Conservation (phyloP, 1,140 invertebrate species). For the Sitophilus oryzae region DNA sequence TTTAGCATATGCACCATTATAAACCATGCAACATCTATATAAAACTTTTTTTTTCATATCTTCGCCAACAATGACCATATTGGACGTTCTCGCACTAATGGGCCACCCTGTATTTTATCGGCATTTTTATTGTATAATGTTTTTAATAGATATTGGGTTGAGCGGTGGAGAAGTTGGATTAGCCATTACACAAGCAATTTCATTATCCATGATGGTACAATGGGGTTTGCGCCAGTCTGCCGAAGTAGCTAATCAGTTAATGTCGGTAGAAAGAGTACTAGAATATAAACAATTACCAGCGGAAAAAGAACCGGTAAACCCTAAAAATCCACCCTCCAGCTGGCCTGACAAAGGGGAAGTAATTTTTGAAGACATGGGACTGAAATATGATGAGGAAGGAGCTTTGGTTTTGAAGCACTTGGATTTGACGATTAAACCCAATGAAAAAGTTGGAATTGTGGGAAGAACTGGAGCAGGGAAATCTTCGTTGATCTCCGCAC, state of each 20-base stretch:
- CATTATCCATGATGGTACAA: conserved; percentile 56
- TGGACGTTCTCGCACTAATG: no score
- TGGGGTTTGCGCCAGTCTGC: conserved; percentile 68
- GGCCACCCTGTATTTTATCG: no score
- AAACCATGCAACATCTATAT: no score
- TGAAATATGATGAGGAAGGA: conserved; percentile 51
- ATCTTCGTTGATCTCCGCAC: conserved; percentile 67
- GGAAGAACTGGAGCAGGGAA: conserved; percentile 80
- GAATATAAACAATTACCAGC: conserved; percentile 63
- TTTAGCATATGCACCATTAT: no score
- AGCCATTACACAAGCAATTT: conserved; percentile 53
- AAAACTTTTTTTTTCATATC: no score
- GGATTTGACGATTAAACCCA: conserved; percentile 55
- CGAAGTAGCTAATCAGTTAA: conserved; percentile 75
- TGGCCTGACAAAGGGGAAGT: conserved; percentile 47
- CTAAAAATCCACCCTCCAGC: conserved; percentile 37
- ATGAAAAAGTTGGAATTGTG: conserved; percentile 69
- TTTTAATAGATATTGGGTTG: conserved; percentile 30
- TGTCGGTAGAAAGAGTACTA: conserved; percentile 70
- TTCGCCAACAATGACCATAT: no score
- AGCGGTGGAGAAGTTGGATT: conserved; percentile 53
- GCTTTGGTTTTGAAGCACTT: conserved; percentile 55
- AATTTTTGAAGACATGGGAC: conserved; percentile 48
- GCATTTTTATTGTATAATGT: no score
- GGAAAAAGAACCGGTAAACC: conserved; percentile 51